Conservation (phyloP, 64 coral and sea anemone genomes). For the Actinia tenebrosa region DNA sequence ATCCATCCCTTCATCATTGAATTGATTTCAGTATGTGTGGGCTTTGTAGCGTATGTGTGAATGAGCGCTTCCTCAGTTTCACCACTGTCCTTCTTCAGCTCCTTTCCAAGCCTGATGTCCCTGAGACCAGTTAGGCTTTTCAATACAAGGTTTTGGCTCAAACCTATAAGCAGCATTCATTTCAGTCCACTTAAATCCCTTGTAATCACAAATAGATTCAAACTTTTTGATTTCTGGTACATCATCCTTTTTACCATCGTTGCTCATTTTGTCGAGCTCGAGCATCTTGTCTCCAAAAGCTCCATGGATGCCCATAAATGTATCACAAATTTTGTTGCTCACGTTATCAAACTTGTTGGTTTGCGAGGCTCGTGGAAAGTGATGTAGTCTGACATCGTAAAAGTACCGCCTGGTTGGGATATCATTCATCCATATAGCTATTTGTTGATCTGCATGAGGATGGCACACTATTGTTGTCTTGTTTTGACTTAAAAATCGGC, state of each 20-base stretch:
- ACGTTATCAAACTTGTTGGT: neutral
- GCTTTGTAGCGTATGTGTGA: too few species aligned
- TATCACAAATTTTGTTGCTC: slow-evolving; percentile 22
- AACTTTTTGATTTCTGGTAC: neutral
- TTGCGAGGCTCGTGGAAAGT: slow-evolving; percentile 4
- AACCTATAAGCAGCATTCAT: neutral
- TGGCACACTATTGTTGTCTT: slow-evolving; percentile 31
- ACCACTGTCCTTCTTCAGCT: neutral
- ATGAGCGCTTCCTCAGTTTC: neutral
- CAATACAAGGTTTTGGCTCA: slow-evolving; percentile 47
- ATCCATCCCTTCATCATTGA: too few species aligned
- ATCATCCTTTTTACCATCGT: slow-evolving; percentile 20
- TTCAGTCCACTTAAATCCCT: slow-evolving; percentile 6
- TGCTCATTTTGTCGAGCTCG: slow-evolving; percentile 12
- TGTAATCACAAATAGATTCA: neutral
- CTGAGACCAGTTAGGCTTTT: neutral
- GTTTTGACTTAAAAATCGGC: slow-evolving; percentile 44
- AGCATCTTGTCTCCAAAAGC: slow-evolving; percentile 19
- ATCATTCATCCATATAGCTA: slow-evolving; percentile 29
- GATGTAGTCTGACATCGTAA: slow-evolving; percentile 22
- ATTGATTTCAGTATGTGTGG: too few species aligned
- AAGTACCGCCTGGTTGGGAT: slow-evolving; percentile 13
- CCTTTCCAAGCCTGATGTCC: neutral
- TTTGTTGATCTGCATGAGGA: slow-evolving; percentile 50
- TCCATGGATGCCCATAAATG: slow-evolving; percentile 46